Percentiles rank a stretch among this genome's conserved stretches.
These are phyloP conservation scores for Eristalinus aeneus DNA, from an alignment of 2,888 invertebrate species.

Conservation along the genomic window DNA sequence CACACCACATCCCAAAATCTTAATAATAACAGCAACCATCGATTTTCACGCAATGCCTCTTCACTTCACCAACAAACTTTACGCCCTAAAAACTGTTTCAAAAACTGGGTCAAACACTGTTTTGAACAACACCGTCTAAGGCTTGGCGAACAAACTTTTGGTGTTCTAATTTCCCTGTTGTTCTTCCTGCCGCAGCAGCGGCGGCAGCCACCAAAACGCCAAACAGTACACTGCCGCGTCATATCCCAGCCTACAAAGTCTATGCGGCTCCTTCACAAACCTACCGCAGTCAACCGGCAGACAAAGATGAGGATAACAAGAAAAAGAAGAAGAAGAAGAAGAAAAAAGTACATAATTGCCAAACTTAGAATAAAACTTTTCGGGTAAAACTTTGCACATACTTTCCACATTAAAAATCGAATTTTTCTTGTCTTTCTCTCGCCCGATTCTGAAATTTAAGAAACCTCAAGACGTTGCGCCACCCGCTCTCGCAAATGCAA, in stretches of 20 bases:
- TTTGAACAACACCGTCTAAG: slow-evolving; percentile 62
- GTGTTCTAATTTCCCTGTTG: slow-evolving; percentile 64
- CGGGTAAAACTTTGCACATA: slow-evolving; percentile 68
- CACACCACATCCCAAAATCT: not conserved
- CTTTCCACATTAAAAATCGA: slow-evolving; percentile 70
- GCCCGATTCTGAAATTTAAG: slow-evolving; percentile 30
- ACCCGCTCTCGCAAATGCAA: not conserved
- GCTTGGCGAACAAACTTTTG: slow-evolving; percentile 63
- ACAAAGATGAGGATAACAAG: slow-evolving; percentile 47
- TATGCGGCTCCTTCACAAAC: slow-evolving; percentile 15
- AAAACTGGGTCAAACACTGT: slow-evolving; percentile 68
- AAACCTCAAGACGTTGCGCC: slow-evolving; percentile 33
- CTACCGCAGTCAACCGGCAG: slow-evolving; percentile 35
- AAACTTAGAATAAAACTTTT: slow-evolving; percentile 71
- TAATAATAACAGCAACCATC: slow-evolving; percentile 45
- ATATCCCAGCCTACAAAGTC: slow-evolving; percentile 50
- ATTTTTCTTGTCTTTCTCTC: slow-evolving; percentile 17
- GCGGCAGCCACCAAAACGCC: slow-evolving; percentile 35
- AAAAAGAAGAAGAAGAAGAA: slow-evolving; percentile 56
- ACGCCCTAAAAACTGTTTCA: slow-evolving; percentile 47
- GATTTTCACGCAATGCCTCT: slow-evolving; percentile 48
- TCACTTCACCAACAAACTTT: slow-evolving; percentile 51
- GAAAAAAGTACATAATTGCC: slow-evolving; percentile 70
- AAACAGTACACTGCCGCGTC: slow-evolving; percentile 59
- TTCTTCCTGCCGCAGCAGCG: slow-evolving; percentile 55